phyloP scores from a whole-genome alignment of 2,797 vertebrate genomes.

The Danio tinwini region DNA sequence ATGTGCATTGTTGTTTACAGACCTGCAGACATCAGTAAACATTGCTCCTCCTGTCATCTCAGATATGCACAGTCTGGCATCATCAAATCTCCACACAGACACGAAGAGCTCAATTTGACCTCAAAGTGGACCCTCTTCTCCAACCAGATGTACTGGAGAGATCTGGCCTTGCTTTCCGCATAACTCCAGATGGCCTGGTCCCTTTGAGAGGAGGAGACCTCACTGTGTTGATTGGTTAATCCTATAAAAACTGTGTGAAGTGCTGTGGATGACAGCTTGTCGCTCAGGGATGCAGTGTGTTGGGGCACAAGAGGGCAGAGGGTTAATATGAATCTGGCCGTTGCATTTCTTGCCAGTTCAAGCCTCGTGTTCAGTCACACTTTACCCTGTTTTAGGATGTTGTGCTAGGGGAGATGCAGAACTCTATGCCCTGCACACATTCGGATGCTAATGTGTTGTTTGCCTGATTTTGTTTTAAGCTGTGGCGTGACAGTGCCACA shows the following conservation, averaged over 20 bases:
- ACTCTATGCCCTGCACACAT: background rate
- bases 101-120: constrained; percentile 26
- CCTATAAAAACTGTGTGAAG: constrained; percentile 42
- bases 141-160: constrained; percentile 64
- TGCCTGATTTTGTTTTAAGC: constrained; percentile 48
- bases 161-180: constrained; percentile 51
- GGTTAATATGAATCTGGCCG: constrained; percentile 44
- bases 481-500: constrained; percentile 33
- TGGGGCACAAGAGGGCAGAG: constrained; percentile 40
- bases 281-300: constrained; percentile 7
- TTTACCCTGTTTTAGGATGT: background rate
- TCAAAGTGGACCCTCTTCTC: constrained; percentile 43
- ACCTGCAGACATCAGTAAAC: constrained; percentile 8
- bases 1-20: background rate
- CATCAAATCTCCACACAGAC: constrained; percentile 11
- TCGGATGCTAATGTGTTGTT: constrained; percentile 44
- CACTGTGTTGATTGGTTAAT: constrained; percentile 49
- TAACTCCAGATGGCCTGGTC: constrained; percentile 64
- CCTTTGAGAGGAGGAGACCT: constrained; percentile 54
- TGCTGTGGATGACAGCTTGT: constrained; percentile 51
- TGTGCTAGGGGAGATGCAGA: background rate
- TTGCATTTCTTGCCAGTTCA: constrained; percentile 12
- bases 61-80: constrained; percentile 17
- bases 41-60: background rate
- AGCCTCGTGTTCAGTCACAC: constrained; percentile 4